A percentile compares a stretch with the other conserved stretches of the same genome.
Evolutionary conservation across 2,797 vertebrate species (phyloP).

Genomic region (Melanogrammus aeglefinus): DNA sequence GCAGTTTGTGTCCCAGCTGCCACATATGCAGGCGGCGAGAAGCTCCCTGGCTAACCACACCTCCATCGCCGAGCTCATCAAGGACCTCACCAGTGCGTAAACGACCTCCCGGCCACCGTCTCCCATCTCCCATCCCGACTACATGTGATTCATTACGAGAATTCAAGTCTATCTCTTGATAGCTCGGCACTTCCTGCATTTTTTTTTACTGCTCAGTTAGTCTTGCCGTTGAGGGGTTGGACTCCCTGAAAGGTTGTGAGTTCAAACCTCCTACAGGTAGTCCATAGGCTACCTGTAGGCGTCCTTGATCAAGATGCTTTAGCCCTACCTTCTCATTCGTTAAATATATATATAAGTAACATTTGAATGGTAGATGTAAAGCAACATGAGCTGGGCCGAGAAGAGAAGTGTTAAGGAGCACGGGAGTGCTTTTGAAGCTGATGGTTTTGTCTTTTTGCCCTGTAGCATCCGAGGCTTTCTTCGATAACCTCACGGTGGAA

Average conservation of each 20-base stretch:
- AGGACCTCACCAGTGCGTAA: constrained; percentile 92
- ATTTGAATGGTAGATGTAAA: background rate
- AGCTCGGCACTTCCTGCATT: background rate
- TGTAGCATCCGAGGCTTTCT: constrained; percentile 95
- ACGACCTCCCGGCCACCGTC: background rate
- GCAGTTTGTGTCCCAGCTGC: constrained; percentile 96
- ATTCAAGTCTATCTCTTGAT: background rate
- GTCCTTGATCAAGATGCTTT: background rate
- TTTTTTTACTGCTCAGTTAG: background rate
- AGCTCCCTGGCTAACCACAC: constrained; percentile 97
- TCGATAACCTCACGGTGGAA: constrained; percentile 96
- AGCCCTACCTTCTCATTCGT: background rate
- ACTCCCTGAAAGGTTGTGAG: background rate
- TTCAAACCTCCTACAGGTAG: background rate
- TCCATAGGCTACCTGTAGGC: background rate
- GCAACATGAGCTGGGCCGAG: background rate
- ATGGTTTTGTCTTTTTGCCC: constrained; percentile 9
- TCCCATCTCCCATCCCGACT: background rate
- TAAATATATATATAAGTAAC: background rate
- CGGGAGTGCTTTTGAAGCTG: background rate
- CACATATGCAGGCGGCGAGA: constrained; percentile 96
- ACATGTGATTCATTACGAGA: background rate
- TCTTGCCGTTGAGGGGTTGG: background rate
- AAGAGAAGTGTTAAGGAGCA: background rate
- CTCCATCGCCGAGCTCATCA: constrained; percentile 94